Percentiles rank a stretch among this genome's conserved stretches.
Evolutionary conservation across 2,888 invertebrate species (phyloP).

Genomic region (Neoascia interrupta): DNA sequence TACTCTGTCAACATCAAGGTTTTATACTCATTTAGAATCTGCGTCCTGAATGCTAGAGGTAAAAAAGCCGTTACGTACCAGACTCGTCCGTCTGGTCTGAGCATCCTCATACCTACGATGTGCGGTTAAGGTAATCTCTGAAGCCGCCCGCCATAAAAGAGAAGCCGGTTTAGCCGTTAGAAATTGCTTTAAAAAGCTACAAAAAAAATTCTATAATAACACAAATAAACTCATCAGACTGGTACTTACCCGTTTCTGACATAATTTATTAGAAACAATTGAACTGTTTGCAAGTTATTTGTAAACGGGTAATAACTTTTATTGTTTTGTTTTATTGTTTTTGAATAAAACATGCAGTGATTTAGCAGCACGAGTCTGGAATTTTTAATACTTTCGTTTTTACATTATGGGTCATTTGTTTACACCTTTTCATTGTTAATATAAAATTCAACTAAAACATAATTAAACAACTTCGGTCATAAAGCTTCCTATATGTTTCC

Average conservation of each 20-base stretch:
- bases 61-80: slow-evolving; percentile 19
- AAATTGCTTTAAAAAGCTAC: not conserved
- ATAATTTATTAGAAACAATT: too few relatives aligned
- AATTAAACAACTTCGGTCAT: too few relatives aligned
- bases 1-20: not conserved
- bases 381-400: too few relatives aligned
- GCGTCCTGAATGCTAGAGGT: slow-evolving; percentile 42
- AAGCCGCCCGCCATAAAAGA: not conserved
- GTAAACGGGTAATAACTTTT: too few relatives aligned
- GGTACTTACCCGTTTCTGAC: not conserved
- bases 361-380: too few relatives aligned
- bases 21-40: slow-evolving; percentile 33
- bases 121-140: not conserved
- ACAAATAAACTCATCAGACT: not conserved
- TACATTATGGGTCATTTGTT: too few relatives aligned
- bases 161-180: slow-evolving; percentile 22
- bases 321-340: too few relatives aligned
- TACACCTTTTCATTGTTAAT: too few relatives aligned
- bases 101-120: not conserved
- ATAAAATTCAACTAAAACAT: too few relatives aligned
- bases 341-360: too few relatives aligned
- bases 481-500: too few relatives aligned
- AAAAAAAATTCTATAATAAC: not conserved
- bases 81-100: slow-evolving; percentile 44
- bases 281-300: too few relatives aligned